Conservation (phyloP, 2,113 vertebrate genomes). For the Pedetes capensis region DNA sequence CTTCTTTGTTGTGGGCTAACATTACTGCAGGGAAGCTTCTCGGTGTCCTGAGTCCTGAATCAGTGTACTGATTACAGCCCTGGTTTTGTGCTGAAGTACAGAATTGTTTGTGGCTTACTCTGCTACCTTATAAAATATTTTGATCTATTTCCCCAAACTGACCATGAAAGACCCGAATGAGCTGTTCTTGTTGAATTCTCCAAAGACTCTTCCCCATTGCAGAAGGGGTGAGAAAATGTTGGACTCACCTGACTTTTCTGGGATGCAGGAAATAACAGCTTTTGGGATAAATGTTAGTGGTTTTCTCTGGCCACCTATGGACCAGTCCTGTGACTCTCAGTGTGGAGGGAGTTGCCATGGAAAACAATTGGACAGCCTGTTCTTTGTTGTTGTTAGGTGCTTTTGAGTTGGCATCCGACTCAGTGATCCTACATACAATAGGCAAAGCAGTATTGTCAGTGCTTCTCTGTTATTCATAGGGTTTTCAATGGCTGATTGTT, state of each 20-base stretch:
- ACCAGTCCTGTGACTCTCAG: neutral
- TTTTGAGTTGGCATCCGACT: no score
- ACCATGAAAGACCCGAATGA: neutral
- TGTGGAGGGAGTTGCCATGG: neutral
- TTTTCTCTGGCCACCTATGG: neutral
- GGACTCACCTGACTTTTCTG: neutral
- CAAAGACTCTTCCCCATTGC: neutral
- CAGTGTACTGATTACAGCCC: neutral
- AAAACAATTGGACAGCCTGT: neutral
- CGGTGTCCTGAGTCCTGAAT: neutral
- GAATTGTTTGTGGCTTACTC: neutral
- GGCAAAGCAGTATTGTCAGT: no score
- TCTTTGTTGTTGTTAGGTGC: no score
- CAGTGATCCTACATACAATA: no score
- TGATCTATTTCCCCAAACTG: neutral
- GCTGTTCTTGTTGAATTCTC: neutral
- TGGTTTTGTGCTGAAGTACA: neutral
- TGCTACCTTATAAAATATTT: neutral
- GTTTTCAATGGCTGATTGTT: no score
- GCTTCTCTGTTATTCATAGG: no score
- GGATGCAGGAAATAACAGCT: neutral
- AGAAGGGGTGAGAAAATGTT: neutral
- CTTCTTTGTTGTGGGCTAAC: neutral
- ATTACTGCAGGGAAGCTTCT: neutral
- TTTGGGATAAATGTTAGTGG: neutral